Base-by-base conservation (phyloP, 2,888 invertebrate species). In the Cataglyphis livida region DNA sequence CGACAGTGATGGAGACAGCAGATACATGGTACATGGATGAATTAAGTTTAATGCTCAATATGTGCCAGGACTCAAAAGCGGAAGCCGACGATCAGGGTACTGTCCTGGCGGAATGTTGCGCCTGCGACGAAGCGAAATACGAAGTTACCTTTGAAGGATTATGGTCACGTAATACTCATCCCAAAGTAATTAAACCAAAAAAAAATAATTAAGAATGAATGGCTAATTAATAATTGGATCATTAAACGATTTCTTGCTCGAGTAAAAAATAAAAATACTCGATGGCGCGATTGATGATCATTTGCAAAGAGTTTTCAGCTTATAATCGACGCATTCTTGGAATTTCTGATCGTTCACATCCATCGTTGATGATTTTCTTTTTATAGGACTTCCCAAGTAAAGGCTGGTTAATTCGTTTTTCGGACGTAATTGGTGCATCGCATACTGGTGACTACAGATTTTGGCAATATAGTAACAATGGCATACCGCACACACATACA, bases 81-180 rank as follows among this genome's bases (percentile, higher is more conserved):
- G 95, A 95, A 74, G 95, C 96, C 82, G 95, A 95, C n/a, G 95
- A 95, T 83, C 95, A 94, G 73, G 95, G 94, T 35, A 95, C 95
- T 1, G 91, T 93, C 1, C 95, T 95, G 79, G 44, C 88, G 0
- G 96, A 96, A 87, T 99, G 99, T 94, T 98, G 98, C 95, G 98
- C 99, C 10, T 99, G 99, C 94, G 98, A 99, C 92, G 98, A 99
- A 93, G 99, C 99, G 83, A 98, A 98, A 94, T 99, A 99, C 95
- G 97, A 97, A 95, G 98, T 98, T 92, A 95, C 94, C 94, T 99
- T 98, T 93, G 97, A 99, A 95, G 99, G 99, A 0, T 96, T 98
- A 78, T 99, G 99, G 99, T 99, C 99, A 0, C 96, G 98, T 89
- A 96, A 97, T 92, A 99, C 99, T 0, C 99, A 99, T 94, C 99